Percentiles rank a stretch among this genome's conserved stretches.
Evolutionary conservation across 1,140 invertebrate genomes (phyloP).

Genomic region (Galendromus occidentalis): DNA sequence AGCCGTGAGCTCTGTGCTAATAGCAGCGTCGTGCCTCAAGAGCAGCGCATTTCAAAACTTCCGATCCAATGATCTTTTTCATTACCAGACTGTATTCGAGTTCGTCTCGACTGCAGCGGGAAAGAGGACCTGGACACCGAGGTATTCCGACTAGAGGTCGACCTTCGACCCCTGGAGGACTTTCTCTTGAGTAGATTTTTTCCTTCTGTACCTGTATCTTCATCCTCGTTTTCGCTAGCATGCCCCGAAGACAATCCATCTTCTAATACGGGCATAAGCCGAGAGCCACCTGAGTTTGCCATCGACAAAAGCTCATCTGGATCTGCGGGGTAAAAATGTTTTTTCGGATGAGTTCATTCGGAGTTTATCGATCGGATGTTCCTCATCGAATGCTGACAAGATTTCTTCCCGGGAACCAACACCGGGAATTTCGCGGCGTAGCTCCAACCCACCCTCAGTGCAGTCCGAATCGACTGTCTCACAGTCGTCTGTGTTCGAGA

Average conservation of each 20-base stretch:
- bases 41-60: constrained; percentile 8
- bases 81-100: constrained; percentile 1
- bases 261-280: constrained; percentile 79
- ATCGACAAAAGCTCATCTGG: constrained; percentile 14
- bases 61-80: constrained; percentile 7
- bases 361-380: too few relatives aligned
- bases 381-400: too few relatives aligned
- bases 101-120: neutral
- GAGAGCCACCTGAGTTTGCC: constrained; percentile 20
- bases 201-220: constrained; percentile 25
- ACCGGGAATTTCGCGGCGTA: neutral
- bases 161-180: too few relatives aligned
- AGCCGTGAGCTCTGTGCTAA: too few relatives aligned
- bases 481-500: neutral
- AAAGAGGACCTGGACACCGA: too few relatives aligned
- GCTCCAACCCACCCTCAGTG: neutral
- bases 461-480: neutral
- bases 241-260: constrained; percentile 69
- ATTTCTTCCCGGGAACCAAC: neutral
- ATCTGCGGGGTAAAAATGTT: constrained; percentile 5
- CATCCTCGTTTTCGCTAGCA: constrained; percentile 73
- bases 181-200: too few relatives aligned
- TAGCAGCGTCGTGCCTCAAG: too few relatives aligned
- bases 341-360: too few relatives aligned
- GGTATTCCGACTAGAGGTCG: too few relatives aligned